phyloP scores from a whole-genome alignment of 2,888 invertebrate genomes.

The Eretmocerus hayati region DNA sequence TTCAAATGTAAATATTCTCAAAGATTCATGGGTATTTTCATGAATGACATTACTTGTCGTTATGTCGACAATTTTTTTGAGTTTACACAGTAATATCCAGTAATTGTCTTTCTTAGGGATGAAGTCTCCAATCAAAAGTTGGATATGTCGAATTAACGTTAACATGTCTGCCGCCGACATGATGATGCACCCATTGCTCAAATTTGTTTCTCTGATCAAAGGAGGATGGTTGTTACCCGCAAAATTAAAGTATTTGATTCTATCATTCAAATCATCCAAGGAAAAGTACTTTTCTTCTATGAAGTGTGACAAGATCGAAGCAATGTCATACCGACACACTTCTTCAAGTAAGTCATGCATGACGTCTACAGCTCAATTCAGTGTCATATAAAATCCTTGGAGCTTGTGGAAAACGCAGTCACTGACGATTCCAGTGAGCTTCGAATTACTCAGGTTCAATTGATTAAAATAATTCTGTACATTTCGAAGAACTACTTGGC shows the following conservation, averaged over 20 bases:
- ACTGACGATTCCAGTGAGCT: conserved; percentile 8
- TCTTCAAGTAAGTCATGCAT: conserved; percentile 19
- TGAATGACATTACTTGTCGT: neutral
- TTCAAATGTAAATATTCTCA: neutral
- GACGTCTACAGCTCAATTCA: conserved; percentile 9
- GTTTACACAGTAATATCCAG: conserved; percentile 11
- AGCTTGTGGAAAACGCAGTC: conserved; percentile 10
- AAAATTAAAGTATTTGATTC: conserved; percentile 21
- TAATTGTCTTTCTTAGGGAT: conserved; percentile 2
- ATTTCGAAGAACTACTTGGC: neutral
- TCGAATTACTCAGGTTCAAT: neutral
- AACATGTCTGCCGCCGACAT: conserved; percentile 25
- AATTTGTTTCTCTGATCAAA: conserved; percentile 9
- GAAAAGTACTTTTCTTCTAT: conserved; percentile 15
- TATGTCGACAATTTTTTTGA: conserved; percentile 10
- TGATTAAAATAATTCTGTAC: neutral
- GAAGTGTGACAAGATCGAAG: conserved; percentile 11
- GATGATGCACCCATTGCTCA: conserved; percentile 16
- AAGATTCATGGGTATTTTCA: neutral
- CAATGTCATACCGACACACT: conserved; percentile 13
- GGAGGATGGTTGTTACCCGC: conserved; percentile 15
- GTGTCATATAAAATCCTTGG: conserved; percentile 8
- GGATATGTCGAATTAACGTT: conserved; percentile 17
- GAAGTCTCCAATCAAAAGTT: conserved; percentile 17
- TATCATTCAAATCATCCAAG: conserved; percentile 16